Percentiles rank a stretch among this genome's conserved stretches.
Evolutionary conservation across 1,140 invertebrate species (phyloP).

Genomic region (Papilio aristodemus): DNA sequence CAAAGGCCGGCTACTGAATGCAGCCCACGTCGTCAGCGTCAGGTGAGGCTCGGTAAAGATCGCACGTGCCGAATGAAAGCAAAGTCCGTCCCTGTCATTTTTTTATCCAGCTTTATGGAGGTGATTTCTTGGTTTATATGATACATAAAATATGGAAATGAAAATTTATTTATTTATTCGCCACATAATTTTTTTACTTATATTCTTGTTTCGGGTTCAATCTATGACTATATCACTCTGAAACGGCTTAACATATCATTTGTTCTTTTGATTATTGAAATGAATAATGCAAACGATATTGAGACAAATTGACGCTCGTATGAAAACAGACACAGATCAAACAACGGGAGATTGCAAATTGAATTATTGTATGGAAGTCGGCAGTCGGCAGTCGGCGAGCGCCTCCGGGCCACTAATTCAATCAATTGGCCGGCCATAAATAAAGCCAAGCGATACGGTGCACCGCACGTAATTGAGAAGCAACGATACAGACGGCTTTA

Average conservation of each 20-base stretch:
- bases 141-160: not conserved
- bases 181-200: not conserved
- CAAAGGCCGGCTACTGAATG: conserved; percentile 23
- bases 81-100: not conserved
- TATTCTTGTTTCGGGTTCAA: too few relatives aligned
- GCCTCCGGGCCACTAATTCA: conserved; percentile 75
- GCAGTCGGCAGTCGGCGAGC: conserved; percentile 53
- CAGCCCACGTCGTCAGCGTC: conserved; percentile 16
- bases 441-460: conserved; percentile 70
- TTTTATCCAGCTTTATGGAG: conserved; percentile 19
- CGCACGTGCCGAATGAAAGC: conserved; percentile 21
- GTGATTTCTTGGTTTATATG: conserved; percentile 2
- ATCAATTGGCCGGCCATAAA: conserved; percentile 76
- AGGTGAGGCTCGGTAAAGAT: conserved; percentile 29
- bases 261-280: not conserved
- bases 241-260: not conserved
- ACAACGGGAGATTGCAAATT: conserved; percentile 10
- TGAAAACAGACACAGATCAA: conserved; percentile 20
- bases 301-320: conserved; percentile 1
- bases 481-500: conserved; percentile 59
- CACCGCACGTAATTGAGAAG: conserved; percentile 72
- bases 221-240: too few relatives aligned
- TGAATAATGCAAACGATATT: conserved; percentile 4
- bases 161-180: not conserved
- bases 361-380: conserved; percentile 8